Evolutionary conservation across 2,797 vertebrate species (phyloP).

Genomic region (Xerus rutilus): DNA sequence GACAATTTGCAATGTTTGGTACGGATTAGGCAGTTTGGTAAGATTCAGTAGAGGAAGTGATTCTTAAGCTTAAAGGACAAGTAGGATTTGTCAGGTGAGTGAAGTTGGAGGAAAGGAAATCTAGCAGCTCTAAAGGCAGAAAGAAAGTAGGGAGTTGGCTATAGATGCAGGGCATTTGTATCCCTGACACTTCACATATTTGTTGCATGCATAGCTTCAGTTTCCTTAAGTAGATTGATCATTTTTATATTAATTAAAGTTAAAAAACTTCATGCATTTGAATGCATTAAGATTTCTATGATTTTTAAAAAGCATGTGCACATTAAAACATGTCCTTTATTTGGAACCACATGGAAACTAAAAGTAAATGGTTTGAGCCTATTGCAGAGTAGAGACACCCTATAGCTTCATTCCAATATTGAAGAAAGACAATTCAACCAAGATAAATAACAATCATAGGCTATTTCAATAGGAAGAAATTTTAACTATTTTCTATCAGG

Average conservation of each 20-base stretch:
- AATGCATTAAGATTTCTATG: not conserved
- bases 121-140: not conserved
- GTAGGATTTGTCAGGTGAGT: not conserved
- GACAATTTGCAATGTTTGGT: not conserved
- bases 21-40: not conserved
- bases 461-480: not conserved
- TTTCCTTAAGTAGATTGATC: not conserved
- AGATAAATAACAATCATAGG: not conserved
- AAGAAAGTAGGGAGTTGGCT: not conserved
- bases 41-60: not conserved
- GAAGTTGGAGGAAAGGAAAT: not conserved
- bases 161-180: not conserved
- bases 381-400: accelerated
- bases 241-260: not conserved
- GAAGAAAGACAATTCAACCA: not conserved
- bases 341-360: not conserved
- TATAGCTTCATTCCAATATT: not conserved
- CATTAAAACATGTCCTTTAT: not conserved
- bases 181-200: not conserved
- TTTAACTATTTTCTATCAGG: not conserved
- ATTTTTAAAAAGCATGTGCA: not conserved
- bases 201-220: not conserved
- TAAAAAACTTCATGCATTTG: not conserved
- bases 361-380: not conserved
- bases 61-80: not conserved